These are phyloP conservation scores for Myrmophylax atrothorax DNA, from an alignment of 2,113 vertebrate species.

Conservation along the genomic window DNA sequence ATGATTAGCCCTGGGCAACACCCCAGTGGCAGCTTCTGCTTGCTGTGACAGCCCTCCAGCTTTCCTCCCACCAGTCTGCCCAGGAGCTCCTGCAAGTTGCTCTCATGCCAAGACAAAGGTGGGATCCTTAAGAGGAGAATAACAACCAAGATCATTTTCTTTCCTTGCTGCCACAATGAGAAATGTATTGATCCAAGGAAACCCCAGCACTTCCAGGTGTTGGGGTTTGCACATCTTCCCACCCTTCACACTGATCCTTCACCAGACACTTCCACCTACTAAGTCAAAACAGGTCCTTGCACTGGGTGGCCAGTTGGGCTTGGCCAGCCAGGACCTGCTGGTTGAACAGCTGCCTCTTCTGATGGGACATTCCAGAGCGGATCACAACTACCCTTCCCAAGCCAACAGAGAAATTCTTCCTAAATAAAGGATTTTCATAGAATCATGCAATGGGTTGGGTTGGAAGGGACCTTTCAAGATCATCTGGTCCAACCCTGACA, in stretches of 20 bases:
- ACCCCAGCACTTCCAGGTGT: not conserved
- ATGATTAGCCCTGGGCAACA: not conserved
- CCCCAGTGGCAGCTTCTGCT: not conserved
- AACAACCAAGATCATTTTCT: not conserved
- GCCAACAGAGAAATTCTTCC: not conserved
- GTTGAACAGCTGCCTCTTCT: not conserved
- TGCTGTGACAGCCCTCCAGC: not conserved
- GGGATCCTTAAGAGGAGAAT: not conserved
- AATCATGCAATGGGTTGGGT: not conserved
- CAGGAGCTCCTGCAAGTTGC: not conserved
- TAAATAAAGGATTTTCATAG: not conserved
- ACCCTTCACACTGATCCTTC: not conserved
- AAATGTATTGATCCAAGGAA: accelerated
- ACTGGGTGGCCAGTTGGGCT: not conserved
- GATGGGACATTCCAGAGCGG: not conserved
- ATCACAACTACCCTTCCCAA: not conserved
- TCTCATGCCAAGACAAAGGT: not conserved
- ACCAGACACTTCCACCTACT: too few relatives aligned
- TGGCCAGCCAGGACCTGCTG: not conserved
- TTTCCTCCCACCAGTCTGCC: not conserved
- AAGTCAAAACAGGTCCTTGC: not conserved
- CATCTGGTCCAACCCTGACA: not conserved
- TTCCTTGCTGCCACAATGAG: not conserved
- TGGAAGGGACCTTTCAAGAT: not conserved
- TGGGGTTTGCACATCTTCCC: not conserved